phyloP scores from a whole-genome alignment of 1,140 invertebrate genomes.

The Pseudomyrmex sp. region DNA sequence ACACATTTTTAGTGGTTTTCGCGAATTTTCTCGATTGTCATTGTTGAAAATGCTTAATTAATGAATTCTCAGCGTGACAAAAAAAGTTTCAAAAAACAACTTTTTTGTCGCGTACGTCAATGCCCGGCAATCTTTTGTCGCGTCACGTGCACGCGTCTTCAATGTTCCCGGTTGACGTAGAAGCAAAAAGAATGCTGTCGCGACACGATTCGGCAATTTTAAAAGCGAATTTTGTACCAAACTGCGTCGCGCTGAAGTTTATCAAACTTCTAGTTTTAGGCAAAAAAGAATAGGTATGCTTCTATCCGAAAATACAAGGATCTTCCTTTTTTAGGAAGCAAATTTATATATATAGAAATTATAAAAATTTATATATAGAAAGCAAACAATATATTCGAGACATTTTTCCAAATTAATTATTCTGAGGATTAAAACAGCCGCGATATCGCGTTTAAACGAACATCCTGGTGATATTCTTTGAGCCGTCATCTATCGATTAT shows the following conservation, averaged over 20 bases:
- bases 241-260: slow-evolving; percentile 1
- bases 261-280: neutral
- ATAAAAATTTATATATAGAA: no score
- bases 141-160: slow-evolving; percentile 11
- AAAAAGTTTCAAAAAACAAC: slow-evolving; percentile 6
- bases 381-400: neutral
- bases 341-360: neutral
- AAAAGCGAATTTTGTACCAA: slow-evolving; percentile 16
- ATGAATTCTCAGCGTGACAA: neutral
- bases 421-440: neutral
- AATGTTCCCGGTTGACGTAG: neutral
- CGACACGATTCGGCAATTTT: slow-evolving; percentile 32
- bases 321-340: neutral
- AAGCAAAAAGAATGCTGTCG: slow-evolving; percentile 17
- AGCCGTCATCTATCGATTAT: slow-evolving; percentile 58
- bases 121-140: slow-evolving; percentile 18
- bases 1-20: no score
- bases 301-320: neutral
- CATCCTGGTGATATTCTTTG: slow-evolving; percentile 63
- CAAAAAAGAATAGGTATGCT: neutral
- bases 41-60: slow-evolving; percentile 14
- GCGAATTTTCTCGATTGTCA: neutral
- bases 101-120: slow-evolving; percentile 22
- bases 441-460: slow-evolving; percentile 57
- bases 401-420: neutral